Percentiles rank a stretch among this genome's conserved stretches.
Evolutionary conservation across 2,113 vertebrate species (phyloP).

Genomic region (Crotalus viridis): DNA sequence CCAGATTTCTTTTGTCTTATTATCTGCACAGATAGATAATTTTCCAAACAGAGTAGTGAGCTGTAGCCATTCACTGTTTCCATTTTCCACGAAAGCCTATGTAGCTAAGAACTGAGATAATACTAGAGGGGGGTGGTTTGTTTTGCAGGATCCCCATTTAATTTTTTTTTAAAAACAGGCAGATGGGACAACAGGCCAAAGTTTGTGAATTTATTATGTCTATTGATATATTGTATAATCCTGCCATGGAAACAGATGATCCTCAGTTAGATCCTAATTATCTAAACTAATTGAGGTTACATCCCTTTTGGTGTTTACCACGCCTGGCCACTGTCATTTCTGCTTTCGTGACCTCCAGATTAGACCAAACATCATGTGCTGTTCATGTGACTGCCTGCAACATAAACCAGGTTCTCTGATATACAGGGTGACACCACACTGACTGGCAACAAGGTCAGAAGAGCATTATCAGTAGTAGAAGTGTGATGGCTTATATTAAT

Average conservation of each 20-base stretch:
- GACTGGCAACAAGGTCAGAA: background rate
- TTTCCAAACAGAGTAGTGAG: background rate
- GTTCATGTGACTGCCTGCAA: background rate
- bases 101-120: background rate
- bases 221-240: background rate
- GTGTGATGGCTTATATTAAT: background rate
- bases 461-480: conserved; percentile 1
- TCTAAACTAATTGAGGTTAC: background rate
- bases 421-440: background rate
- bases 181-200: background rate
- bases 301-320: background rate
- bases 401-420: background rate
- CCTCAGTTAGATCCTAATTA: background rate
- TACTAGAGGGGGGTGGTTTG: background rate
- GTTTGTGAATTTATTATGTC: background rate
- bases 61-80: background rate
- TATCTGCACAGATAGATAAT: background rate
- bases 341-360: background rate
- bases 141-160: background rate
- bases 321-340: background rate
- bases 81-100: background rate
- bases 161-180: background rate
- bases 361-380: background rate
- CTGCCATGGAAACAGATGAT: background rate
- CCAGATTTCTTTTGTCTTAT: background rate